phyloP scores from a whole-genome alignment of 2,888 invertebrate species.

The Drosophila nr. medialis region DNA sequence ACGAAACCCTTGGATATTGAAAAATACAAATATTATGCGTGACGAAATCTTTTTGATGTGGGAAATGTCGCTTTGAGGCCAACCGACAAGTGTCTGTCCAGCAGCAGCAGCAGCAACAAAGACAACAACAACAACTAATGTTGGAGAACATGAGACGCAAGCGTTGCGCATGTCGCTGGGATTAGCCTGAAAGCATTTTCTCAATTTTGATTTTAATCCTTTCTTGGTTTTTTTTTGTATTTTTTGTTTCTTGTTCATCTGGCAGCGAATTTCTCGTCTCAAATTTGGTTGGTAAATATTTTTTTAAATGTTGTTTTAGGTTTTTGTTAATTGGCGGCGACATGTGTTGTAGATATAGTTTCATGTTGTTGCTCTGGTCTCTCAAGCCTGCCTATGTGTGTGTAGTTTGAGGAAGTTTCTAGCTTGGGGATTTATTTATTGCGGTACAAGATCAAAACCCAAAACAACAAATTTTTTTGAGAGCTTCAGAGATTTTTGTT shows the following conservation, averaged over 20 bases:
- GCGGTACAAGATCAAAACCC: conserved; percentile 70
- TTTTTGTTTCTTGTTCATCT: conserved; percentile 44
- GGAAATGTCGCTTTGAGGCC: conserved; percentile 80
- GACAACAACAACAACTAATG: conserved; percentile 35
- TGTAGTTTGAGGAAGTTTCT: conserved; percentile 72
- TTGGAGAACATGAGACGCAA: conserved; percentile 65
- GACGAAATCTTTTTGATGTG: conserved; percentile 82
- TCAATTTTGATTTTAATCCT: conserved; percentile 72
- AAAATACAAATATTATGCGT: conserved; percentile 68
- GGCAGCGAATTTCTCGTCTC: conserved; percentile 40
- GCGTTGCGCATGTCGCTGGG: conserved; percentile 73
- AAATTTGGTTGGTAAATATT: conserved; percentile 58
- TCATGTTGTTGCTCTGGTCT: conserved; percentile 40
- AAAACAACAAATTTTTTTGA: conserved; percentile 12
- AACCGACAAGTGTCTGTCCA: conserved; percentile 79
- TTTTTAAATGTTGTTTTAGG: conserved; percentile 69
- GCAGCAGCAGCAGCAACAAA: conserved; percentile 54
- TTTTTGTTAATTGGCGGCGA: conserved; percentile 80
- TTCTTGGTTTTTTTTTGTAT: conserved; percentile 44
- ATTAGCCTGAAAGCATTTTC: conserved; percentile 81
- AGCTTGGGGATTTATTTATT: conserved; percentile 67
- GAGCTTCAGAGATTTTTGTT: conserved; percentile 41
- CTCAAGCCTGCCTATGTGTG: conserved; percentile 51
- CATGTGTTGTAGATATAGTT: conserved; percentile 74
- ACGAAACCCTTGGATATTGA: conserved; percentile 51